Evolutionary conservation across 2,888 invertebrate genomes (phyloP).

Genomic region (Timema podura): DNA sequence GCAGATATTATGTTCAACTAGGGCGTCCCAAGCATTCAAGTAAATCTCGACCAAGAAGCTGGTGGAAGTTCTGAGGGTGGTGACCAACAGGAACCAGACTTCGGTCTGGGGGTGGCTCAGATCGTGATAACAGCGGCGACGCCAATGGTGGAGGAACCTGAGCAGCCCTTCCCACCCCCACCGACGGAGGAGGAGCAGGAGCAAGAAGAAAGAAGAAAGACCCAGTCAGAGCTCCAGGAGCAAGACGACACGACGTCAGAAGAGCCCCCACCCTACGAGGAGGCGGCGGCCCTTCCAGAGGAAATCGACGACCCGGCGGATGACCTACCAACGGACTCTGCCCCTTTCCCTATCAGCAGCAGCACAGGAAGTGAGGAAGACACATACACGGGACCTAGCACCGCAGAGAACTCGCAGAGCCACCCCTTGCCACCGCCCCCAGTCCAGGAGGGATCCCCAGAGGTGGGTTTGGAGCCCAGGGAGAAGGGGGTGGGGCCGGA

Average conservation of each 20-base stretch:
- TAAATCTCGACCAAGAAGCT: background rate
- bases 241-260: constrained; percentile 28
- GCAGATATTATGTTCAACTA: too few species aligned
- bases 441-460: constrained; percentile 22
- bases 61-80: constrained; percentile 4
- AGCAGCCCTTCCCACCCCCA: constrained; percentile 68
- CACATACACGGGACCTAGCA: constrained; percentile 57
- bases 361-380: constrained; percentile 65
- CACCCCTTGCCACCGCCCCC: constrained; percentile 41
- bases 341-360: constrained; percentile 59
- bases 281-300: constrained; percentile 30
- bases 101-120: constrained; percentile 78
- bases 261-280: constrained; percentile 22
- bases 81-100: constrained; percentile 33
- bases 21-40: too few species aligned
- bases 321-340: constrained; percentile 55
- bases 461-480: constrained; percentile 1
- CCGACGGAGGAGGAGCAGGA: constrained; percentile 33
- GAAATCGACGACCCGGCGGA: constrained; percentile 44
- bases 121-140: constrained; percentile 93
- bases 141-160: constrained; percentile 84
- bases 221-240: constrained; percentile 24
- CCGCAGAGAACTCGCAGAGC: constrained; percentile 58
- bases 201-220: constrained; percentile 31
- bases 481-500: background rate